These are phyloP conservation scores for Patella caerulea DNA, from an alignment of 2,888 invertebrate genomes.

Conservation along the genomic window DNA sequence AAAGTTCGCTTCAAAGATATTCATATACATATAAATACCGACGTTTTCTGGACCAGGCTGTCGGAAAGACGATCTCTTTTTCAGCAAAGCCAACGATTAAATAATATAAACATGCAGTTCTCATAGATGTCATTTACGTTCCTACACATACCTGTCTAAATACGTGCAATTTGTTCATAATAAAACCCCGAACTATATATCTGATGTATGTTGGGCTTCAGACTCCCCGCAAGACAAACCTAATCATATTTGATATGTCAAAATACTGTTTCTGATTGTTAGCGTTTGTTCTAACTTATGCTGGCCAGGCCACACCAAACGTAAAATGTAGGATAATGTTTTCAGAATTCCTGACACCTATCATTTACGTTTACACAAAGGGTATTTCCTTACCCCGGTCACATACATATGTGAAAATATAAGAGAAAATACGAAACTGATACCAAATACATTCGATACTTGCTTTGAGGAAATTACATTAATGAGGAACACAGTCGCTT, in stretches of 20 bases:
- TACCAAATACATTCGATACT: constrained; percentile 19
- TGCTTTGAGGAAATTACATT: constrained; percentile 23
- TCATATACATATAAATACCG: no score
- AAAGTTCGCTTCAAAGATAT: no score
- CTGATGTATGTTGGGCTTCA: no score
- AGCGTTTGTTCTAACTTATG: not conserved
- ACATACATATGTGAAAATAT: constrained; percentile 13
- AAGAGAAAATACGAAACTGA: not conserved
- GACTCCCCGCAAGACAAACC: not conserved
- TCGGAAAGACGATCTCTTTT: no score
- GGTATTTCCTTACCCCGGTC: constrained; percentile 10
- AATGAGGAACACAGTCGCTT: constrained; percentile 23
- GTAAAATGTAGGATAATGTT: constrained; percentile 5
- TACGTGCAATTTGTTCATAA: no score
- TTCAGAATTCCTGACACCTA: constrained; percentile 7
- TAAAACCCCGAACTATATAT: no score
- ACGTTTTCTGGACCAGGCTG: no score
- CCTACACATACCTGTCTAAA: no score
- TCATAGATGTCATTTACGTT: no score
- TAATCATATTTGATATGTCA: not conserved
- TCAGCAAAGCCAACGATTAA: no score
- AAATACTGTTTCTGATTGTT: not conserved
- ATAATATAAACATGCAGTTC: no score
- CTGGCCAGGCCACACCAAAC: constrained; percentile 12
- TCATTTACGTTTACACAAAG: constrained; percentile 10